phyloP scores from a whole-genome alignment of 2,797 vertebrate species.

The Mormyrops attenuatus region DNA sequence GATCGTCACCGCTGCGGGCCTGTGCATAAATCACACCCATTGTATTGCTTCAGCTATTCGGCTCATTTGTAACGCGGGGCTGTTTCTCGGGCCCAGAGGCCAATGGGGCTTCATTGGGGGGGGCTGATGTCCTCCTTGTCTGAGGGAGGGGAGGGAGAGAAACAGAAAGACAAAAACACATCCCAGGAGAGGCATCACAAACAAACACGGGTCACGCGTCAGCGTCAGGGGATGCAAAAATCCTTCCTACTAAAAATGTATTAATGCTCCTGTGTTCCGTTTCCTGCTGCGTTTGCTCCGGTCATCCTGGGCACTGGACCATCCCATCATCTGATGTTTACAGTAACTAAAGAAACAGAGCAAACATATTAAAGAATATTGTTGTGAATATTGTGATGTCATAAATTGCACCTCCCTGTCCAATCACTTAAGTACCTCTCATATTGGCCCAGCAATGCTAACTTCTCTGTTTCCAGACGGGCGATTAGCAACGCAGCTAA shows the following conservation, averaged over 20 bases:
- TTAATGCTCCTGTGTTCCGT: neutral
- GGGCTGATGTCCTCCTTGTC: neutral
- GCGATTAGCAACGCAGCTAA: constrained; percentile 21
- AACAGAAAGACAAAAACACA: neutral
- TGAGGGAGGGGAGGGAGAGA: neutral
- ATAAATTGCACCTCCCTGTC: constrained; percentile 46
- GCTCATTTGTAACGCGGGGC: constrained; percentile 1
- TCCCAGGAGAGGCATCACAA: neutral
- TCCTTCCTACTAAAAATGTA: neutral
- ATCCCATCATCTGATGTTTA: neutral
- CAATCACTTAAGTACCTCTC: constrained; percentile 38
- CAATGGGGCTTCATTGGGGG: neutral
- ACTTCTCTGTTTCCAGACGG: neutral
- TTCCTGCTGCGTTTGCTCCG: neutral
- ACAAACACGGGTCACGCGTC: neutral
- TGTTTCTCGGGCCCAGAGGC: neutral
- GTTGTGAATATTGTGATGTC: constrained; percentile 52
- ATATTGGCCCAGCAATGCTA: neutral
- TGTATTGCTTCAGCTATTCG: constrained; percentile 19
- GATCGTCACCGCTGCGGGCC: constrained; percentile 1
- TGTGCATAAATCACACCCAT: constrained; percentile 23
- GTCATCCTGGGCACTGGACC: neutral
- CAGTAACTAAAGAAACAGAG: neutral
- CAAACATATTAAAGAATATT: constrained; percentile 22
- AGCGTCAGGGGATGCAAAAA: neutral